Base-by-base conservation (phyloP, 2,888 invertebrate species). In the Luperina testacea region DNA sequence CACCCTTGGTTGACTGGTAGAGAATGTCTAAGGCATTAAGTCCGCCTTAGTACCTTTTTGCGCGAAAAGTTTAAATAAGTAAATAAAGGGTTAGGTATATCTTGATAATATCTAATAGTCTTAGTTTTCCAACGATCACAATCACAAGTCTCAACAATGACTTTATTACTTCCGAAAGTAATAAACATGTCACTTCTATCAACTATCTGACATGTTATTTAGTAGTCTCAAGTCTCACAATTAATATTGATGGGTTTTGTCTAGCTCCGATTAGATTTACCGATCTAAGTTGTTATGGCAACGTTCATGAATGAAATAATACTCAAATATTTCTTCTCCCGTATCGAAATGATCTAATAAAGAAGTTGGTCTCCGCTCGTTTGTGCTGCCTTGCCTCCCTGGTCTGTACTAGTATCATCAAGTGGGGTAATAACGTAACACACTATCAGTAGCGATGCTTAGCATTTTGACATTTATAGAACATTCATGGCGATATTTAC, bases 101-200 rank as follows among this genome's bases (percentile, higher is more conserved):
- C 38, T 64, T 64, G 38, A 64, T 64, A 38, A 38, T 64, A 9
- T 38, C 20, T 20, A 64, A 38, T 38, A 11, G 5, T 64, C 63
- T 17, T 67, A 53, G n/a, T 70, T 72, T 59, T 17, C 9, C 24
- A 61, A 64, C 15, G 69, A 63, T 32, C 48, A 53, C 15, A 82
- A 63, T 32, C 48, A 53, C 15, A 82, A 61, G n/a, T 61, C 61
- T 38, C 38, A 0, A 61, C 72, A 82, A 68, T 61, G 8, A 38
- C 45, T 57, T 70, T 65, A 72, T 73, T 64, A 27, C 70, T 38
- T 61, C 51, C 82, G 72, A 64, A 65, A 73, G 45, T 42, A 61
- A 77, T 81, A 68, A 81, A 81, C 61, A 32, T 75, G 65, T 75
- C 65, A 45, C 42, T 75, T 81, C 61, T 48, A 71, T 75, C 15